Evolutionary conservation across 2,113 vertebrate species (phyloP), one percentile per base, ranked within the genome.

Genomic region (Colossoma macropomum): DNA sequence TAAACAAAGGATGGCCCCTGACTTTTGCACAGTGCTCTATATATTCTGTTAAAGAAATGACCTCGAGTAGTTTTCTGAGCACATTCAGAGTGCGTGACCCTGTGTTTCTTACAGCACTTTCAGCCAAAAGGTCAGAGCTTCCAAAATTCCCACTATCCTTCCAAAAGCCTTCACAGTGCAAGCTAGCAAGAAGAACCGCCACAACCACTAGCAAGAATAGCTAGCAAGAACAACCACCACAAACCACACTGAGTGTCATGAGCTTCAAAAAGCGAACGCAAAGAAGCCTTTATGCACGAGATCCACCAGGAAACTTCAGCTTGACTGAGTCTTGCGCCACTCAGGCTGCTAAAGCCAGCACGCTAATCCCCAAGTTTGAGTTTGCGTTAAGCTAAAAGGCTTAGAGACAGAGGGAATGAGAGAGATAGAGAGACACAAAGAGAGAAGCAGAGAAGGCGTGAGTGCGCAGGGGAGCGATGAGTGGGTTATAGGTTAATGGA

Each of bases 401-500:
- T 75, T 59, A 71, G 77, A 69, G 41, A 50, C 21, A 28, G 48
- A 85, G 59, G 60, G 56, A 17, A 27, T 23, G 16, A 12, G 63
- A 82, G 62, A 75, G 54, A 41, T 23, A 27, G 41, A 54, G 50
- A 48, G 34, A 34, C n/a, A 71, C 4, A 63, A 74, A 38, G n/a
- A 50, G 34, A 84, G 54, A 65, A 68, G 48, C n/a, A 41, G 66
- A 84, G 38, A 59, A 71, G 41, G 19, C 27, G 70, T 75, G 16
- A 68, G 52, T 32, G 69, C 4, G 12, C 59, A 75, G 68, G n/a
- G 32, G 72, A 84, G 77, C 41, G 59, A 80, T 50, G 41, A 80
- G 77, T 63, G 81, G 76, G 77, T 89, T 89, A 89, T 52, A 62
- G 84, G 84, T 88, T 89, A 86, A 88, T 82, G 45, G 75, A 81